Percentiles rank a stretch among this genome's conserved stretches.
These are phyloP conservation scores for Himantopus leucocephalus DNA, from an alignment of 2,113 vertebrate species.

Conservation along the genomic window DNA sequence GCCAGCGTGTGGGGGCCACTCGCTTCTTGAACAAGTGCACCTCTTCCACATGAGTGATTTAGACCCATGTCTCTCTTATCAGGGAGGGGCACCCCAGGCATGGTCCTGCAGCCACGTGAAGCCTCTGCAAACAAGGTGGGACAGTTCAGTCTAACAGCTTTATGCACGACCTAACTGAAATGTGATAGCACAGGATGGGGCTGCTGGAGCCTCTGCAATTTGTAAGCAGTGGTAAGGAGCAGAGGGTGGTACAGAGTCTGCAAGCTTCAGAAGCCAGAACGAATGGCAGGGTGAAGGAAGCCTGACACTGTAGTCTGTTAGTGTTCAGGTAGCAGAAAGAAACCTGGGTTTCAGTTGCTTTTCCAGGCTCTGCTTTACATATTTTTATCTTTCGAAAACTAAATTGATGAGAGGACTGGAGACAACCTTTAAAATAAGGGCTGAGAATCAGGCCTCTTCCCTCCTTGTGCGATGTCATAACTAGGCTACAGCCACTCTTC, in stretches of 20 bases:
- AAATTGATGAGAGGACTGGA: not conserved
- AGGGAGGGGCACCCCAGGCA: not conserved
- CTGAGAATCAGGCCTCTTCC: not conserved
- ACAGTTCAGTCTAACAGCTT: not conserved
- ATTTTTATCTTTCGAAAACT: not conserved
- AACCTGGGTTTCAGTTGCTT: not conserved
- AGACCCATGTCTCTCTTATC: not conserved
- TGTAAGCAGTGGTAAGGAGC: not conserved
- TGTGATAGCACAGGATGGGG: not conserved
- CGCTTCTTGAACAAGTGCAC: not conserved
- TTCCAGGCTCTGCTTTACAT: not conserved
- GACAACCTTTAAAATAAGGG: not conserved
- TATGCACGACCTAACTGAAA: not conserved
- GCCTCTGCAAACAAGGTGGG: not conserved
- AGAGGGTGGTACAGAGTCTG: not conserved
- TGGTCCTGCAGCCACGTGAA: not conserved
- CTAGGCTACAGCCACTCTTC: not conserved
- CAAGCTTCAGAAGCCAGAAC: not conserved
- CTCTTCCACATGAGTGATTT: not conserved
- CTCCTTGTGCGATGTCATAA: not conserved
- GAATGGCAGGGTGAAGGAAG: not conserved
- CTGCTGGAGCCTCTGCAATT: not conserved
- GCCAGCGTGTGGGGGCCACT: not conserved
- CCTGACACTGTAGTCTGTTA: not conserved
- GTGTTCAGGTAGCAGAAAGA: not conserved